Conservation (phyloP, 2,113 vertebrate genomes). For the Stigmatopora nigra region DNA sequence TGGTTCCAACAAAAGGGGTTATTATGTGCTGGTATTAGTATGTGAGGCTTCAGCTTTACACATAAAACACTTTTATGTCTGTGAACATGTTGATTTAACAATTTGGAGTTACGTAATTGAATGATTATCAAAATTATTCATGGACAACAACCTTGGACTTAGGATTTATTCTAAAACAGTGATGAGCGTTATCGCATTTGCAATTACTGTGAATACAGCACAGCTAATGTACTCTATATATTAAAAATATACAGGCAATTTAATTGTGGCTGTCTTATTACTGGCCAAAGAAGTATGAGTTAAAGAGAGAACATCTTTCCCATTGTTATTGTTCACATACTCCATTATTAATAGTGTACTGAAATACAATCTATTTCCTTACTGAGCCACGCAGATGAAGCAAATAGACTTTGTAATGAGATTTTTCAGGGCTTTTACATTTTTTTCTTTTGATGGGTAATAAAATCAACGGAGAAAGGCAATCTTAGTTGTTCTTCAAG, state of each 20-base stretch:
- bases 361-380: slow-evolving; percentile 64
- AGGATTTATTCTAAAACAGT: too few relatives aligned
- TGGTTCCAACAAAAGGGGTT: neutral
- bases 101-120: too few relatives aligned
- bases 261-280: neutral
- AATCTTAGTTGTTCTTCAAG: slow-evolving; percentile 32
- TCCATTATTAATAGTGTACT: slow-evolving; percentile 66
- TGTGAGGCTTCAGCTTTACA: too few relatives aligned
- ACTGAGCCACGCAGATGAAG: slow-evolving; percentile 59
- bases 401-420: slow-evolving; percentile 63
- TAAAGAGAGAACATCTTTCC: slow-evolving; percentile 54
- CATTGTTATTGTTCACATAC: slow-evolving; percentile 53
- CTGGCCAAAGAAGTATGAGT: slow-evolving; percentile 25
- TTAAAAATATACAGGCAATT: neutral
- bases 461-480: slow-evolving; percentile 15
- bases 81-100: too few relatives aligned
- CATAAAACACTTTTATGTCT: too few relatives aligned
- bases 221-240: neutral
- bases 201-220: neutral
- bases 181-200: neutral
- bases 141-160: too few relatives aligned
- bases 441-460: slow-evolving; percentile 50
- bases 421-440: slow-evolving; percentile 42
- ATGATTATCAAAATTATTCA: too few relatives aligned
- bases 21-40: too few relatives aligned